Base-by-base conservation (phyloP, 2,113 vertebrate species). In the Phasianus colchicus region DNA sequence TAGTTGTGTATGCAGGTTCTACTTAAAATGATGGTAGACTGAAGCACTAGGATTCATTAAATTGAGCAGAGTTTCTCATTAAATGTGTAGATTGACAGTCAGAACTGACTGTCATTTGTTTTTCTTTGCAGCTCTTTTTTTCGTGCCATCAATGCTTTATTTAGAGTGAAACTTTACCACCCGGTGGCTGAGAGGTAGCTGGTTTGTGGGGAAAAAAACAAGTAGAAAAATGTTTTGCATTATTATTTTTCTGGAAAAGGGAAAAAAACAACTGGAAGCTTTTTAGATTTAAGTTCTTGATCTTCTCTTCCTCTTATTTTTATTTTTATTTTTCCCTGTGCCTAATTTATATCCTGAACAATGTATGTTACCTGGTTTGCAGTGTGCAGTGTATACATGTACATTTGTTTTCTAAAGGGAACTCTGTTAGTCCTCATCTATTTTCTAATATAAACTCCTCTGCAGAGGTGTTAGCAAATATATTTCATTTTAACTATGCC, bases 21-120 rank as follows among this genome's bases (percentile, higher is more conserved):
- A 58, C 91, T 96, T 94, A 85, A 96, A 94, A 75, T 65, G 91
- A 96, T 81, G 95, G 96, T 92, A 60, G 94, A 55, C 54, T 57
- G 95, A 96, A 96, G 93, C 96, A 89, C 92, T 36, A 52, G 96
- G 47, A 94, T 95, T 97, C 97, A 97, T 98, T 98, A 98, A 97
- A 95, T 67, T 0, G 61, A 95, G 96, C 92, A 96, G 97, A 95
- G 95, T 94, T 97, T 97, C 98, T 98, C 97, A 98, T 97, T 98
- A 98, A 97, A 95, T 70, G 89, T 96, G 96, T 89, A 96, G 97
- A 97, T 95, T 98, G 98, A 97, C 97, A 98, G 97, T 97, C 76
- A 16, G 90, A 91, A 94, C 84, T 83, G 87, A 69, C 97, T 96
- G 96, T 97, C 97, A 95, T 96, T 80, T 95, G 92, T 7, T 61